Conservation (phyloP, 1,140 invertebrate genomes). For the Drosophila bocqueti region DNA sequence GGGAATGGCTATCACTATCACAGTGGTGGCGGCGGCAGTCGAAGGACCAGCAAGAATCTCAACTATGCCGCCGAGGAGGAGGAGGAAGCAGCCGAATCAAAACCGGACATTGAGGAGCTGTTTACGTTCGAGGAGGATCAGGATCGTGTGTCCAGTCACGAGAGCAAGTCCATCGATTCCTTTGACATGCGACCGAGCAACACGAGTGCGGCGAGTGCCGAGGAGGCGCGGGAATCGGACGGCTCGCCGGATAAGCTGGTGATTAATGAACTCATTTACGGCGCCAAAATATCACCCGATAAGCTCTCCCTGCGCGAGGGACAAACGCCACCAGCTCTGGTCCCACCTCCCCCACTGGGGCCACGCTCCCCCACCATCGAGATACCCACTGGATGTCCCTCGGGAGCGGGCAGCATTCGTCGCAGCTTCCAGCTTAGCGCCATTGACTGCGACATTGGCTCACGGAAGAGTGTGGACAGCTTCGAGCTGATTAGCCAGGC, state of each 20-base stretch:
- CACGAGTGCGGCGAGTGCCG: constrained; percentile 85
- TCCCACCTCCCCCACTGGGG: constrained; percentile 58
- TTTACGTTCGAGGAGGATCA: constrained; percentile 82
- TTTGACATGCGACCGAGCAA: constrained; percentile 84
- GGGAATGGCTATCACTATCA: constrained; percentile 88
- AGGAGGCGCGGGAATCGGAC: constrained; percentile 84
- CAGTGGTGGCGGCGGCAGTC: constrained; percentile 82
- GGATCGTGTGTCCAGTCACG: constrained; percentile 55
- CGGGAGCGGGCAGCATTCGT: constrained; percentile 64
- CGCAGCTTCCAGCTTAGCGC: constrained; percentile 86
- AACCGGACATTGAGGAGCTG: constrained; percentile 78
- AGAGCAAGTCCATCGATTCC: constrained; percentile 78
- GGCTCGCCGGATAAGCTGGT: constrained; percentile 72
- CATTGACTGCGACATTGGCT: constrained; percentile 88
- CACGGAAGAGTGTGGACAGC: constrained; percentile 86
- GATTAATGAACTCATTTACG: constrained; percentile 78
- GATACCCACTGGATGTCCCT: constrained; percentile 85
- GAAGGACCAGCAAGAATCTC: constrained; percentile 78
- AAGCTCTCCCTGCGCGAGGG: constrained; percentile 76
- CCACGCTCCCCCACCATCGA: constrained; percentile 87
- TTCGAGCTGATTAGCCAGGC: constrained; percentile 78
- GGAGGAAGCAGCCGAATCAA: constrained; percentile 36
- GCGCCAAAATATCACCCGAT: constrained; percentile 69
- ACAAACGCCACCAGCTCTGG: constrained; percentile 48
- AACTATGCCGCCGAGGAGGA: constrained; percentile 61